These are phyloP conservation scores for Brotogeris chrysoptera DNA, from an alignment of 2,797 vertebrate species.

Conservation along the genomic window DNA sequence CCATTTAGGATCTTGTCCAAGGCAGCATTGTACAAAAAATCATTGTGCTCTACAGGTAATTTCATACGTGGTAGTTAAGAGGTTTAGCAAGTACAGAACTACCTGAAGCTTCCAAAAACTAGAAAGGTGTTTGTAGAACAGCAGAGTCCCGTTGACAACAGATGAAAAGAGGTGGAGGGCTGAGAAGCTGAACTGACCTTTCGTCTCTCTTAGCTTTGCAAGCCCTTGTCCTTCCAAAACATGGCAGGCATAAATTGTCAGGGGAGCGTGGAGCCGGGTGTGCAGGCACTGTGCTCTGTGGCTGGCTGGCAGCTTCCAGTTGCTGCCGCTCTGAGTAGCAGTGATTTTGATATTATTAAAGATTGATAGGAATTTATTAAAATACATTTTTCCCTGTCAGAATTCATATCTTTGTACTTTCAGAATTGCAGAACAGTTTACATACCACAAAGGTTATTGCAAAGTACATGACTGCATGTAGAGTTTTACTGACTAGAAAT, in stretches of 20 bases:
- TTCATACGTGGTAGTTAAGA: background rate
- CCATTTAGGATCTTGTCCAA: background rate
- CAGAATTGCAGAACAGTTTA: background rate
- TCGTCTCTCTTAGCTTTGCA: background rate
- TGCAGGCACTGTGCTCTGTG: background rate
- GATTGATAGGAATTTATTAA: background rate
- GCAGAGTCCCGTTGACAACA: background rate
- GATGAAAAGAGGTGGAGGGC: background rate
- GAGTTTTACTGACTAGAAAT: background rate
- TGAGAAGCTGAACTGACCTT: slow-evolving; percentile 13
- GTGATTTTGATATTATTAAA: background rate
- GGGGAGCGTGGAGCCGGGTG: background rate
- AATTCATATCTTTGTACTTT: background rate
- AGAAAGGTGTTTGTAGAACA: background rate
- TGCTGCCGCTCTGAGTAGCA: background rate
- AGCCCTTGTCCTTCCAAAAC: background rate
- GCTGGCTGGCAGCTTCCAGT: background rate
- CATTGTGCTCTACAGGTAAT: fast-evolving
- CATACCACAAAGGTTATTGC: fast-evolving
- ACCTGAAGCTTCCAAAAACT: background rate
- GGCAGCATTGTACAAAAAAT: background rate
- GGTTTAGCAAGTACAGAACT: background rate
- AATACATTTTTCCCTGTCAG: background rate
- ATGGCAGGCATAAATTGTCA: background rate
- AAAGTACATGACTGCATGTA: fast-evolving